Base-by-base conservation (phyloP, 2,797 vertebrate species). In the Propithecus perrieri region DNA sequence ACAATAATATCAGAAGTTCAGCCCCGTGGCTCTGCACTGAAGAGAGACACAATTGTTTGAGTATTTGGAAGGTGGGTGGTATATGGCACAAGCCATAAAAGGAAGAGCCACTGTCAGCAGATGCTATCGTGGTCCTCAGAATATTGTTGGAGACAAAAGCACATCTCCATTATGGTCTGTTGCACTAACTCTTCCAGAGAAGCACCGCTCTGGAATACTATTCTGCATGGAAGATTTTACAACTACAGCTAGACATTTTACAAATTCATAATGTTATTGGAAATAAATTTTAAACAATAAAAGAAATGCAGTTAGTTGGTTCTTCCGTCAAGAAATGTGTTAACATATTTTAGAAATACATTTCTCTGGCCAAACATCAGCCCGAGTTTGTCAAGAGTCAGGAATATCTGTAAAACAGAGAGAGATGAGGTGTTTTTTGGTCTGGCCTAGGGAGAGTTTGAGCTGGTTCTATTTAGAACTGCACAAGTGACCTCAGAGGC, bases 1-100 rank as follows among this genome's bases (percentile, higher is more conserved):
- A 38, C 94, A 93, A 72, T 89, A 94, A 91, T 67, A 97, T 94
- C 92, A 91, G 90, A 96, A 97, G 69, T 69, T 97, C 89, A 96
- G 67, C 71, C 71, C 92, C 96, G 61, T 93, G 87, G 20, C 74
- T 63, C 92, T 96, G 80, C 46, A 95, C 76, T 89, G 88, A 95
- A 97, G 61, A 59, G 8, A 74, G 53, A 78, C 48, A 87, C 63
- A 86, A 41, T 63, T 92, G 38, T 89, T 95, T 92, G 89, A 94
- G 75, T 13, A 50, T 96, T 97, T 92, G 92, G 89, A 97, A 96
- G 72, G 28, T n/a, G 0, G 0, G 1, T 4, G 86, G 4, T 46
- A 53, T 46, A 43, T 46, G 12, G 5, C 8, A 24, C 17, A 93
- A 63, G 86, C 76, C 57, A 67, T 94, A 76, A 94, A 80, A 92